A percentile compares a stretch with the other conserved stretches of the same genome.
phyloP scores from a whole-genome alignment of 2,888 invertebrate species.

The Eilema caniola region DNA sequence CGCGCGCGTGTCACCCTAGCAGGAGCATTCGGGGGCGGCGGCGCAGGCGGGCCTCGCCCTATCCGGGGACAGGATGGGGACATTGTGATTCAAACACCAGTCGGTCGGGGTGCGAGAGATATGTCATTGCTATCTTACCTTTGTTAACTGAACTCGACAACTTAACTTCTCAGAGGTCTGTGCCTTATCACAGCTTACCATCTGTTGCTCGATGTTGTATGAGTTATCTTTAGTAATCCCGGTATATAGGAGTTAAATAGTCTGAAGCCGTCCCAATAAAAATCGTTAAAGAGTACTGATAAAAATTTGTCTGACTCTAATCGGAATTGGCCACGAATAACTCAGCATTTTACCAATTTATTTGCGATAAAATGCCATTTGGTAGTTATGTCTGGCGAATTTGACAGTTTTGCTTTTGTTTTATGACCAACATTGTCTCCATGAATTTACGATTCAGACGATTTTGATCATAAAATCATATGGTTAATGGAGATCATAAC shows the following conservation, averaged over 20 bases:
- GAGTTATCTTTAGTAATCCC: no score
- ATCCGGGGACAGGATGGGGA: no score
- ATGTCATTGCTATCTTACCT: no score
- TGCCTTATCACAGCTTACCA: no score
- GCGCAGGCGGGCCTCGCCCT: no score
- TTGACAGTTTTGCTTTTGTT: background rate
- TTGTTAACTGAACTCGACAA: no score
- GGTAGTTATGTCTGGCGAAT: background rate
- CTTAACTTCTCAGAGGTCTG: no score
- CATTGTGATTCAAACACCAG: no score
- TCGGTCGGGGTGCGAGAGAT: no score
- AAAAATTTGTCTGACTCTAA: background rate
- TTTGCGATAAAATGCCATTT: background rate
- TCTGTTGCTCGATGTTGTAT: no score
- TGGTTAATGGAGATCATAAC: background rate
- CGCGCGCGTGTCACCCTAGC: no score
- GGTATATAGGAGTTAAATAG: background rate
- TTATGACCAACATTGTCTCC: background rate
- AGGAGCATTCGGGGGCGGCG: no score
- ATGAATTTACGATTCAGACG: background rate
- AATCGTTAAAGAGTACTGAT: background rate
- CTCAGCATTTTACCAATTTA: background rate
- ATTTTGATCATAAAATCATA: background rate
- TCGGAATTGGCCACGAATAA: background rate
- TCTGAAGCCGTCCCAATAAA: background rate